phyloP scores from a whole-genome alignment of 1,140 invertebrate species.

The Drosophila nigromelanica region DNA sequence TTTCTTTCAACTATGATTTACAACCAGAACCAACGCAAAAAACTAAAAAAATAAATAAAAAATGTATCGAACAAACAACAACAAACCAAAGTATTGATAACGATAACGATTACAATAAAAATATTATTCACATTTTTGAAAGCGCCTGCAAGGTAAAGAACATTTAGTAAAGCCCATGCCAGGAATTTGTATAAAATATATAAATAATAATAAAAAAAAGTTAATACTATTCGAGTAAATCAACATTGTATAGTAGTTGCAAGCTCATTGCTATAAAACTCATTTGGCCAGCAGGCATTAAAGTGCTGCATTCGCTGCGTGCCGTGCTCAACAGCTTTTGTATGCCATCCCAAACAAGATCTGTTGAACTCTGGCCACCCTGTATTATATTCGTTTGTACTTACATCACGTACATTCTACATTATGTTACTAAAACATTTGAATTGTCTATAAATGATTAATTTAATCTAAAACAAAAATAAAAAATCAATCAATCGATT shows the following conservation, averaged over 20 bases:
- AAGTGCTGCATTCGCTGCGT: not conserved
- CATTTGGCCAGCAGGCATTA: constrained; percentile 12
- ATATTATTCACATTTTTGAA: constrained; percentile 41
- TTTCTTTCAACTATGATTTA: constrained; percentile 61
- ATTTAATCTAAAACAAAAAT: not conserved
- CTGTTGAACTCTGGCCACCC: constrained; percentile 29
- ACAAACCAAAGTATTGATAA: constrained; percentile 66
- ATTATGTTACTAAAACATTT: constrained; percentile 14
- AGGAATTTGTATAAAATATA: constrained; percentile 35
- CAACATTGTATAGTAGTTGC: constrained; percentile 37
- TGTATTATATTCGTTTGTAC: constrained; percentile 41
- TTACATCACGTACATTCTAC: constrained; percentile 29
- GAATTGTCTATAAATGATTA: not conserved
- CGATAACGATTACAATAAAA: constrained; percentile 30
- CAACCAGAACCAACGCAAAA: constrained; percentile 17
- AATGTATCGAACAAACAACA: constrained; percentile 57
- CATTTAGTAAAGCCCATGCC: constrained; percentile 14
- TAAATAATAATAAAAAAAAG: constrained; percentile 4
- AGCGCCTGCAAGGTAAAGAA: constrained; percentile 33
- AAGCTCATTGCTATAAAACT: constrained; percentile 44
- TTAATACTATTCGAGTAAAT: constrained; percentile 16
- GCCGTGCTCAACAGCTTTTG: constrained; percentile 37
- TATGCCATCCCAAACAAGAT: constrained; percentile 13
- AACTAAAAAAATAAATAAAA: constrained; percentile 14
- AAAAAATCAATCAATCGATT: not conserved